Evolutionary conservation across 2,888 invertebrate genomes (phyloP).

Genomic region (Cyclophora albipunctata): DNA sequence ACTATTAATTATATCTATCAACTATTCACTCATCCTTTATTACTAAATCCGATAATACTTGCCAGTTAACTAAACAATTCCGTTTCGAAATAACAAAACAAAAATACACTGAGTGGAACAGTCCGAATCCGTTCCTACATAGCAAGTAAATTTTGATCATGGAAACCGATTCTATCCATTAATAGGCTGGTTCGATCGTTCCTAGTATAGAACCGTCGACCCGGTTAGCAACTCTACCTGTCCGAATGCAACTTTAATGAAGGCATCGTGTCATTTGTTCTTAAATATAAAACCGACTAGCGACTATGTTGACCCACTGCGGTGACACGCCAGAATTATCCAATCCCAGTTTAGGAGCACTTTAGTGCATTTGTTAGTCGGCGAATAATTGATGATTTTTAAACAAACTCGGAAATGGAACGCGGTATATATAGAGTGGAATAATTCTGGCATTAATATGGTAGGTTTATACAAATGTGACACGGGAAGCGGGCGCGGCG

Average conservation of each 20-base stretch:
- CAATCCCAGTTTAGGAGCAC: slow-evolving; percentile 1
- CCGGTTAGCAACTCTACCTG: slow-evolving; percentile 52
- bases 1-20: too few relatives aligned
- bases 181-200: slow-evolving; percentile 66
- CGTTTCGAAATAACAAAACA: too few relatives aligned
- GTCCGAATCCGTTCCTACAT: background rate
- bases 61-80: too few relatives aligned
- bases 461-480: slow-evolving; percentile 27
- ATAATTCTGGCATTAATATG: slow-evolving; percentile 23
- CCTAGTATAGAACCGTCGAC: slow-evolving; percentile 62
- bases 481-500: slow-evolving; percentile 25
- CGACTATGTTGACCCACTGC: slow-evolving; percentile 52
- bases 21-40: too few relatives aligned
- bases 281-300: slow-evolving; percentile 56
- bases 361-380: slow-evolving; percentile 12
- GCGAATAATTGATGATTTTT: slow-evolving; percentile 18
- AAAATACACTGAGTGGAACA: too few relatives aligned
- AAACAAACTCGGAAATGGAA: slow-evolving; percentile 11
- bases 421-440: slow-evolving; percentile 14
- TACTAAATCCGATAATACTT: too few relatives aligned
- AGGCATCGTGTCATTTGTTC: slow-evolving; percentile 55
- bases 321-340: slow-evolving; percentile 29
- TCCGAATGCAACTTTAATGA: slow-evolving; percentile 63
- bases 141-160: slow-evolving; percentile 24
- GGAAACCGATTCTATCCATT: slow-evolving; percentile 57